Conservation (phyloP, 2,888 invertebrate genomes). For the Erebia aethiops region DNA sequence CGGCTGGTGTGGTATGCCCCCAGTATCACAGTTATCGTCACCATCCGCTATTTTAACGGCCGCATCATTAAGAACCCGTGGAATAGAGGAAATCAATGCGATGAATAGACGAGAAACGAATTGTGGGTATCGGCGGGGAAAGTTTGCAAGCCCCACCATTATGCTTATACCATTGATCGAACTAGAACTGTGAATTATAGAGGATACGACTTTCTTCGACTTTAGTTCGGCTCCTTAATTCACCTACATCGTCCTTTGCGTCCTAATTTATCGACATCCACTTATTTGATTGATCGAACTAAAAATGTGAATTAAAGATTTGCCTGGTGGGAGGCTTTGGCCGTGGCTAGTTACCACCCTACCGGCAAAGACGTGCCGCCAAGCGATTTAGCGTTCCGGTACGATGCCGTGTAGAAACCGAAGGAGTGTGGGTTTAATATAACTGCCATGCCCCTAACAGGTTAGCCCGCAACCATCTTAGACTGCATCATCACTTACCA, state of each 20-base stretch:
- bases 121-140: slow-evolving; percentile 65
- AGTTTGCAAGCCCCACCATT: slow-evolving; percentile 66
- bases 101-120: slow-evolving; percentile 77
- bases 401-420: no score
- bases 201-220: slow-evolving; percentile 2
- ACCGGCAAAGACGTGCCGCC: no score
- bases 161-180: slow-evolving; percentile 27
- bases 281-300: neutral
- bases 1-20: no score
- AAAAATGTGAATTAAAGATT: no score
- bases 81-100: slow-evolving; percentile 73
- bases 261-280: neutral
- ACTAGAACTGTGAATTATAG: slow-evolving; percentile 12
- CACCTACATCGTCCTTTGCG: neutral
- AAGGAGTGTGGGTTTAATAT: no score
- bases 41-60: slow-evolving; percentile 45
- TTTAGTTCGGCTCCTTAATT: neutral
- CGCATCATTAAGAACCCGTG: slow-evolving; percentile 54
- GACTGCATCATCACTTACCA: no score
- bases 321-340: no score
- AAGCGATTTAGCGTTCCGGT: no score
- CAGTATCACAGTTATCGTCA: slow-evolving; percentile 14
- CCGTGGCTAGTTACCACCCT: no score
- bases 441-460: no score
- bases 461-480: no score